Conservation (phyloP, 2,797 vertebrate species). For the Cercopithecus neglectus region DNA sequence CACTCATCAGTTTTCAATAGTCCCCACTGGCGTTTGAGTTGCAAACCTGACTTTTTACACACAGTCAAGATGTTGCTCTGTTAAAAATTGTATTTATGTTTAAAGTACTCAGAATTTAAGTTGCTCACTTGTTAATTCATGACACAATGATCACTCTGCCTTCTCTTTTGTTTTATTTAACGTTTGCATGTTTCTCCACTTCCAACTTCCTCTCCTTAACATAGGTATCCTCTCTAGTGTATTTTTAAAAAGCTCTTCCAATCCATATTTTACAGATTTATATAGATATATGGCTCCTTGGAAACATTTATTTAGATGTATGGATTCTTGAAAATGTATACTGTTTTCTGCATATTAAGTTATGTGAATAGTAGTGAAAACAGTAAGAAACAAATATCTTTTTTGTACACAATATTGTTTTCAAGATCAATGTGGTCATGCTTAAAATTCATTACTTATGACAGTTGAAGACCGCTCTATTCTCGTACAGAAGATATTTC, state of each 20-base stretch:
- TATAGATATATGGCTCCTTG: neutral
- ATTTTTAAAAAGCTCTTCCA: neutral
- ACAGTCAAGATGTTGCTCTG: neutral
- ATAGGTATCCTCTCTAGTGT: neutral
- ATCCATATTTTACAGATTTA: neutral
- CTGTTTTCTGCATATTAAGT: neutral
- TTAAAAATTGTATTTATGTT: neutral
- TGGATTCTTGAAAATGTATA: neutral
- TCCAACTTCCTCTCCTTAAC: neutral
- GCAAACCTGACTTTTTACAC: neutral
- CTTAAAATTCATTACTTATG: neutral
- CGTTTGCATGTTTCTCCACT: neutral
- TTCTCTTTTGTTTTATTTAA: neutral
- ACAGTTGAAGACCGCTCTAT: neutral
- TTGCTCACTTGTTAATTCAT: neutral
- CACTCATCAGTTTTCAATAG: neutral
- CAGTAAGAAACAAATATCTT: neutral
- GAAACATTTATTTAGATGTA: conserved; percentile 16
- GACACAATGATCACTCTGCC: neutral
- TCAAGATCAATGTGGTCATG: neutral
- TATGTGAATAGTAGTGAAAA: neutral
- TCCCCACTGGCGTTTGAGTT: neutral
- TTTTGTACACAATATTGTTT: neutral
- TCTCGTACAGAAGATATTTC: neutral
- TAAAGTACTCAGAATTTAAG: neutral